Evolutionary conservation across 1,140 invertebrate genomes (phyloP), one percentile per base, ranked within the genome.

Genomic region (Drosophila ficusphila): DNA sequence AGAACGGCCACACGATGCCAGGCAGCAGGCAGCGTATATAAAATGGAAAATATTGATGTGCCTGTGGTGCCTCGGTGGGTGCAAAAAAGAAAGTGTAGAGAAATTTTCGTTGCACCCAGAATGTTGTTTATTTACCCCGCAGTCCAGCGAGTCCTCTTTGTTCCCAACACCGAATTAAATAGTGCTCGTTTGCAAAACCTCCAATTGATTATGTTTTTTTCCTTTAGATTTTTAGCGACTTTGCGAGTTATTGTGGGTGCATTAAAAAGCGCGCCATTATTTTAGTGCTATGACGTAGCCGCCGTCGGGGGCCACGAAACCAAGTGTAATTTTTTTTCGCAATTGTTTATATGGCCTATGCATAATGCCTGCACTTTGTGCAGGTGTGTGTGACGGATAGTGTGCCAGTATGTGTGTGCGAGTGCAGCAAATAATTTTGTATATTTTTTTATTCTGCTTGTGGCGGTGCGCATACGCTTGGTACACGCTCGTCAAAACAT

Each of bases 401-500:
- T 14, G 21, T 34, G 18, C 8, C 41, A 33, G 48, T 62, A 38
- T 56, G 51, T 69, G 36, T 47, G 56, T 79, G 48, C 60, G 36
- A 79, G 58, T 85, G 77, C 67, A 73, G 62, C 72, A 88, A 85
- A 88, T 88, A 60, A 76, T 61, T 76, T 76, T 81, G 77, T 79
- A 76, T 86, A 79, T 71, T 71, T 70, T 70, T 78, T 74, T 77
- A 74, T 72, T 72, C 68, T 29, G 67, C 52, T 57, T 71, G 67
- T 71, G 67, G 64, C 68, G 81, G 76, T 78, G 82, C 82, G 82
- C 82, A 82, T 82, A 77, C 82, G 78, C 82, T 88, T 68, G 75
- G 86, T 89, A 89, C 86, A 89, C 73, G 86, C 86, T 89, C 86
- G 86, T 89, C 86, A 89, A 89, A 89, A 89, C 86, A 85, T 89